Base-by-base conservation (phyloP, 2,888 invertebrate species). In the Nomada goodeniana region DNA sequence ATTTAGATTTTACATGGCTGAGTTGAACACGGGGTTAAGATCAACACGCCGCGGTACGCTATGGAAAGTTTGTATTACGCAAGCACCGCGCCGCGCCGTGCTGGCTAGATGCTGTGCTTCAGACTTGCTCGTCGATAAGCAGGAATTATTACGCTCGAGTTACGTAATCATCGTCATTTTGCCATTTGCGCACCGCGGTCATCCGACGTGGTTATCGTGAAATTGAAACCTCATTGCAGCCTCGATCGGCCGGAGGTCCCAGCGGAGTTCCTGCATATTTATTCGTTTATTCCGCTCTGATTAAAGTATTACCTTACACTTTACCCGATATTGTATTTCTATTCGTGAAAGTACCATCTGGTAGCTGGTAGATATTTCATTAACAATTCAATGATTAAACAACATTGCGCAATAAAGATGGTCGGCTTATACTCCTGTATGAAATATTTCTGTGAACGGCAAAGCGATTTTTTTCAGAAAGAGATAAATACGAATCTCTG, bases 1-100 rank as follows among this genome's bases (percentile, higher is more conserved):
- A 87, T 86, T 83, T 87, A 87, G 84, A 88, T 88, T 87, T 87
- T 86, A 76, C 76, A 78, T 65, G 80, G 76, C 53, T 69, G 69
- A 80, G 75, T 82, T 86, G 57, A 79, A 70, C 78, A 52, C 75
- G 59, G 68, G 73, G 69, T 65, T 82, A 88, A 87, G 83, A 86
- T 87, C 87, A 88, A 88, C 86, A 86, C 23, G 53, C 44, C 65
- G 61, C 52, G 36, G 65, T 70, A 61, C 76, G 63, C 82, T 55
- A 20, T 72, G 61, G 80, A 80, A 80, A 87, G 84, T 87, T 87
- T 81, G n/a, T 68, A 60, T 70, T 85, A 65, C 72, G 53, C 71
- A 67, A 86, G 63, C 82, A 68, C 61, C 60, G 18, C 15, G 26
- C 67, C 36, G 36, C 36, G n/a, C 52, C 18, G 52, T 1, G 23